Evolutionary conservation across 1,140 invertebrate genomes (phyloP).

Genomic region (Cryptotermes secundus): DNA sequence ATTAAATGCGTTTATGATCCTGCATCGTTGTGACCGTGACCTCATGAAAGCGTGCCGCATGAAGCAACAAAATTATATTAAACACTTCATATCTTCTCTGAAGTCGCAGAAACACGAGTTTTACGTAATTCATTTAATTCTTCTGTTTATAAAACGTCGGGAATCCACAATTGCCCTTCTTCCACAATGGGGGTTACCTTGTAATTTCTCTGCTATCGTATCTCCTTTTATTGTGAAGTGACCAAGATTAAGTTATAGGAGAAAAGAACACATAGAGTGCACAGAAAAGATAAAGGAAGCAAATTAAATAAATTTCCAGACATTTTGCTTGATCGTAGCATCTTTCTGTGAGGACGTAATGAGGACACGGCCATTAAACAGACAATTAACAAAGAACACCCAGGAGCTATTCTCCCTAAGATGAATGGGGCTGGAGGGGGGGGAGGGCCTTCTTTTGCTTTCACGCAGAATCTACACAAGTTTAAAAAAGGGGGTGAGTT

Average conservation of each 20-base stretch:
- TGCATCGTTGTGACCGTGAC: no score
- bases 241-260: background rate
- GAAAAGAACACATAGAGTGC: background rate
- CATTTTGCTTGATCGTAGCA: background rate
- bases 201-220: no score
- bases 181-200: no score
- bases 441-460: background rate
- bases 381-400: conserved; percentile 4
- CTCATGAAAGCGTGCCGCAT: no score
- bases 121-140: no score
- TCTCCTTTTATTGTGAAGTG: background rate
- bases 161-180: no score
- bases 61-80: no score
- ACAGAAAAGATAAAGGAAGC: background rate
- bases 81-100: no score
- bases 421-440: background rate
- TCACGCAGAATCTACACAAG: background rate
- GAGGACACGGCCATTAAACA: background rate
- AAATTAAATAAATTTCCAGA: conserved; percentile 13
- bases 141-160: no score
- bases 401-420: background rate
- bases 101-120: no score
- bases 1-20: no score
- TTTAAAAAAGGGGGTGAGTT: background rate
- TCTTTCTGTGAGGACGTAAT: background rate